Evolutionary conservation across 2,113 vertebrate genomes (phyloP).

Genomic region (Gymnarchus niloticus): DNA sequence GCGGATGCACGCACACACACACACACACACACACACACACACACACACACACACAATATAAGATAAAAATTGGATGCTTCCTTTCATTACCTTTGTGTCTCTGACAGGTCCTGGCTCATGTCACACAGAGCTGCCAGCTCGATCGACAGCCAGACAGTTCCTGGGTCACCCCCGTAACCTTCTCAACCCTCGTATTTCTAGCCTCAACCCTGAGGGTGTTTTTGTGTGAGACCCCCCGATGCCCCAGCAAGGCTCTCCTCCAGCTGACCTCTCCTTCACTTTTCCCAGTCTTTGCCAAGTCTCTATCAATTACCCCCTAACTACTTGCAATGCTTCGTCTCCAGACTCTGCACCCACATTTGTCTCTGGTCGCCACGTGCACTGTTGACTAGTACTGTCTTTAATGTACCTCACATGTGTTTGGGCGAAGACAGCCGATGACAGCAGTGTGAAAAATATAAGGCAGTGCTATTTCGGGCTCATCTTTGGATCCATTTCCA

Average conservation of each 20-base stretch:
- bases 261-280: slow-evolving; percentile 17
- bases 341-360: not conserved
- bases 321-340: too few species aligned
- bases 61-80: not conserved
- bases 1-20: too few species aligned
- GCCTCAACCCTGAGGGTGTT: slow-evolving; percentile 65
- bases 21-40: not conserved
- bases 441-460: not conserved
- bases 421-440: not conserved
- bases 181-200: slow-evolving; percentile 62
- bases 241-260: slow-evolving; percentile 14
- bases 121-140: slow-evolving; percentile 43
- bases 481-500: not conserved
- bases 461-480: not conserved
- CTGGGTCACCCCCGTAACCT: slow-evolving; percentile 59
- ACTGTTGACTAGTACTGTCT: not conserved
- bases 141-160: slow-evolving; percentile 55
- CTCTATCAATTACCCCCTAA: not conserved
- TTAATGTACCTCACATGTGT: not conserved
- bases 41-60: not conserved
- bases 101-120: slow-evolving; percentile 44
- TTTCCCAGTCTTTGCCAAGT: slow-evolving; percentile 14
- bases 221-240: slow-evolving; percentile 43
- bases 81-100: not conserved
- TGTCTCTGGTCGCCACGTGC: not conserved